A percentile compares a stretch with the other conserved stretches of the same genome.
Conservation (phyloP, 2,888 invertebrate species). For the Parnassius mnemosyne region DNA sequence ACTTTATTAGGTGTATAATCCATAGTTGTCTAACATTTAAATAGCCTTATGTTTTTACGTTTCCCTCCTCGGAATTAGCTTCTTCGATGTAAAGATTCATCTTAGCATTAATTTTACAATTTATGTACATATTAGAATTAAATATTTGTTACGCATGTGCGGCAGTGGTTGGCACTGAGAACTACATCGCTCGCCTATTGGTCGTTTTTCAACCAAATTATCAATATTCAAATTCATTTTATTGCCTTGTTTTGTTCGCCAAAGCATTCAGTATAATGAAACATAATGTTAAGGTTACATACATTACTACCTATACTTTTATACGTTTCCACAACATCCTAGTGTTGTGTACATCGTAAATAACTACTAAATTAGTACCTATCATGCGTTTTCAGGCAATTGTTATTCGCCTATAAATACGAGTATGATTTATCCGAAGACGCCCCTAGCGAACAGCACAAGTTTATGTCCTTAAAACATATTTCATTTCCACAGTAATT, state of each 20-base stretch:
- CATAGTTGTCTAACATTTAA: constrained; percentile 27
- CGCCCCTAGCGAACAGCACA: too few relatives aligned
- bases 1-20: constrained; percentile 37
- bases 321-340: too few relatives aligned
- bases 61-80: constrained; percentile 21
- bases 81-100: constrained; percentile 19
- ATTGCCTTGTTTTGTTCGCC: constrained; percentile 34
- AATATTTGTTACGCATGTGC: constrained; percentile 46
- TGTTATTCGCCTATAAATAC: too few relatives aligned
- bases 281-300: too few relatives aligned
- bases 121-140: constrained; percentile 74
- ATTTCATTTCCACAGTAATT: too few relatives aligned
- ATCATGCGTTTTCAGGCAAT: too few relatives aligned
- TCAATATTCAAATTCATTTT: constrained; percentile 32
- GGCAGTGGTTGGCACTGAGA: constrained; percentile 30
- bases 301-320: too few relatives aligned
- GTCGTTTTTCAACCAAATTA: constrained; percentile 34
- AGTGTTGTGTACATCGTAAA: too few relatives aligned
- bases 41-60: constrained; percentile 20
- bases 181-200: constrained; percentile 20
- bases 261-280: constrained; percentile 30
- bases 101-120: constrained; percentile 43
- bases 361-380: too few relatives aligned
- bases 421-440: too few relatives aligned
- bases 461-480: too few relatives aligned